These are phyloP conservation scores for Chalcis sispes DNA, from an alignment of 2,888 invertebrate species.

Conservation along the genomic window DNA sequence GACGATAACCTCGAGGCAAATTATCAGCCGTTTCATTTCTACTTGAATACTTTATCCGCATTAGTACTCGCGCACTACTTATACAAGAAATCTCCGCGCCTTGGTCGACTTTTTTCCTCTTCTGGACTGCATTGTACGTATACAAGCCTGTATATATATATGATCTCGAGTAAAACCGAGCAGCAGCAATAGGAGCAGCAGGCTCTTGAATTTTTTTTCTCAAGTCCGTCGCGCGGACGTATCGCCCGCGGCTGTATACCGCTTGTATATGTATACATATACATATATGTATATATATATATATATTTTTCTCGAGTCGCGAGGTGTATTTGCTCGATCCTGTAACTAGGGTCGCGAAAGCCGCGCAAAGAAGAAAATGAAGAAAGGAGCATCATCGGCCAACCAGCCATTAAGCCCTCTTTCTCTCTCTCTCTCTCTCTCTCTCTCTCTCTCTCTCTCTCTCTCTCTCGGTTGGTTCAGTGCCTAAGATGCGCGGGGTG, in stretches of 20 bases:
- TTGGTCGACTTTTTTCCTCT: no score
- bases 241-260: slow-evolving; percentile 31
- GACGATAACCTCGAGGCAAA: no score
- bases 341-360: slow-evolving; percentile 66
- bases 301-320: background rate
- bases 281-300: no score
- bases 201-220: slow-evolving; percentile 24
- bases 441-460: slow-evolving; percentile 3
- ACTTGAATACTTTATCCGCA: no score
- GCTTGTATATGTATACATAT: no score
- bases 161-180: no score
- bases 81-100: no score
- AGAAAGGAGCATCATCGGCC: background rate
- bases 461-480: slow-evolving; percentile 47
- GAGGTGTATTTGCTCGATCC: slow-evolving; percentile 65
- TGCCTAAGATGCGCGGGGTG: slow-evolving; percentile 66
- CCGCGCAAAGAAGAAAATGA: slow-evolving; percentile 34
- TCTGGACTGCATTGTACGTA: no score
- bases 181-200: background rate
- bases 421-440: background rate
- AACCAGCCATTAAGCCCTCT: slow-evolving; percentile 36
- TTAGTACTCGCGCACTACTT: no score
- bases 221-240: slow-evolving; percentile 22
- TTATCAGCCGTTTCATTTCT: no score
- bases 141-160: no score